Base-by-base conservation (phyloP, 2,113 vertebrate species). In the Fregetta grallaria region DNA sequence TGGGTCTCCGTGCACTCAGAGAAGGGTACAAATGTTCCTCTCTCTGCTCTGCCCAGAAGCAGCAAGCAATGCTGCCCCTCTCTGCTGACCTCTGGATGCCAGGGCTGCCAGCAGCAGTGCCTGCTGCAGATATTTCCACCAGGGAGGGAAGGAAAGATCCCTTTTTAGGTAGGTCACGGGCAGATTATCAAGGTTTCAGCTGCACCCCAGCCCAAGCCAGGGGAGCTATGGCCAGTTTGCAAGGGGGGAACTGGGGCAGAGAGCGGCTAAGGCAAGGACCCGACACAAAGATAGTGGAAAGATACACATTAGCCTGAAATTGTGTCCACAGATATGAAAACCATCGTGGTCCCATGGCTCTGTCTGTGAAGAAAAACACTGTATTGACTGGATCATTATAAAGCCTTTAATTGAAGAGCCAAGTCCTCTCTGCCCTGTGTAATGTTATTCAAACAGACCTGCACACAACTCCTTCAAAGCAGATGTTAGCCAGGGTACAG, bases 361-460 rank as follows among this genome's bases (percentile, higher is more conserved):
- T 79, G 38, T 61, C 56, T 73, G 45, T 72, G 72, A 92, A 90
- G 59, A 77, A 86, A 93, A 92, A 11, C 73, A 49, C 26, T 56
- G 59, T 82, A 56, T 86, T 81, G 56, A 75, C 91, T 38, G 61
- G 56, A 38, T 78, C 65, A 7, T 72, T 89, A 45, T 29, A 89
- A 91, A 84, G 36, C n/a, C 76, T 81, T 71, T 86, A 80, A 78
- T 10, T 88, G 75, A 90, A 83, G 52, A 91, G 36, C 70, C 38
- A 63, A 76, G 53, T 78, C 40, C 29, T 92, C 70, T 75, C 66
- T 92, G 95, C 73, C 80, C 70, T 92, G 63, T 36, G 34, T 85
- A 85, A 75, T 50, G 45, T 94, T 95, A 87, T n/a, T 87, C 76
- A 89, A 88, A 81, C 59, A 94, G 77, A 81, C 62, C 32, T 71